These are phyloP conservation scores for Microctenopoma lineatum DNA, from an alignment of 2,797 vertebrate genomes.

Conservation along the genomic window DNA sequence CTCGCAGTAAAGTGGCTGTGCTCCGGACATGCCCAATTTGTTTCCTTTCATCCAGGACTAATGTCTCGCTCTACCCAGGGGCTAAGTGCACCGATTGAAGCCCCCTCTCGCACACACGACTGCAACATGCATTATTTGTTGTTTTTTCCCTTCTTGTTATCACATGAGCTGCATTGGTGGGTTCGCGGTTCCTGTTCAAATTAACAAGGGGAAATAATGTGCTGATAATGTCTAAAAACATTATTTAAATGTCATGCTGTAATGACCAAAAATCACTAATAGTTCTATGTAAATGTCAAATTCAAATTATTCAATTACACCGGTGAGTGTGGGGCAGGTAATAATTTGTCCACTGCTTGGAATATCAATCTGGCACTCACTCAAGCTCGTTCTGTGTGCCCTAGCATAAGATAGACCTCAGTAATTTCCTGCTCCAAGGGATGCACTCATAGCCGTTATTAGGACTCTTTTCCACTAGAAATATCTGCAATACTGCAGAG, in stretches of 20 bases:
- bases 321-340: conserved; percentile 66
- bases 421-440: conserved; percentile 76
- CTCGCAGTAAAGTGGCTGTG: conserved; percentile 75
- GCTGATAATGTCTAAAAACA: conserved; percentile 82
- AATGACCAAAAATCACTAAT: conserved; percentile 79
- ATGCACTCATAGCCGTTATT: conserved; percentile 74
- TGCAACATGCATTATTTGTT: conserved; percentile 64
- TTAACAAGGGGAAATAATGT: conserved; percentile 79
- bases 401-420: conserved; percentile 67
- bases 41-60: conserved; percentile 83
- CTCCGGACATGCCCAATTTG: conserved; percentile 84
- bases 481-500: conserved; percentile 67
- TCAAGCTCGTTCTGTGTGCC: conserved; percentile 49
- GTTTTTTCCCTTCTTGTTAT: conserved; percentile 63
- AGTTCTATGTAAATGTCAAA: conserved; percentile 84
- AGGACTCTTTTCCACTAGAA: conserved; percentile 73
- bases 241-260: conserved; percentile 84
- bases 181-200: conserved; percentile 60
- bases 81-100: conserved; percentile 75
- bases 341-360: conserved; percentile 69
- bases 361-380: conserved; percentile 74
- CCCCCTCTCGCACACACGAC: conserved; percentile 57
- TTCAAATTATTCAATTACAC: conserved; percentile 86
- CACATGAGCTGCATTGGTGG: conserved; percentile 57
- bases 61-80: conserved; percentile 75